Evolutionary conservation across 2,113 vertebrate genomes (phyloP).

Genomic region (Seriola dumerili): DNA sequence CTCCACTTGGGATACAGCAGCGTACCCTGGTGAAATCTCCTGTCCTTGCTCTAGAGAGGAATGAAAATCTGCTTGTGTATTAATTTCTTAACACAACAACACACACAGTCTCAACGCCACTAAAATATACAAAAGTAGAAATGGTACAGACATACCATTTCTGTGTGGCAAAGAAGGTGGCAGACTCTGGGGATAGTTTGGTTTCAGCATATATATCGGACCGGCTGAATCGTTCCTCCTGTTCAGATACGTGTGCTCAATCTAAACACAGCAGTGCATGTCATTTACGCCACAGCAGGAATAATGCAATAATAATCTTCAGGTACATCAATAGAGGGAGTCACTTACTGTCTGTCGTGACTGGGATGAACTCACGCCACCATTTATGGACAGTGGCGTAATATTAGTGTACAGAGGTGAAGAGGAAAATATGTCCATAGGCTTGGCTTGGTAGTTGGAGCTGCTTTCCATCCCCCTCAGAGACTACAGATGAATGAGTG

Average conservation of each 20-base stretch:
- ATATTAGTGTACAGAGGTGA: slow-evolving; percentile 50
- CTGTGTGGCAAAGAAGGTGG: slow-evolving; percentile 52
- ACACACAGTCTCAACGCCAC: background rate
- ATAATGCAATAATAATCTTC: background rate
- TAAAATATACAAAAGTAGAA: background rate
- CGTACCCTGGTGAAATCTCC: slow-evolving; percentile 63
- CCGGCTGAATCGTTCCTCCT: slow-evolving; percentile 48
- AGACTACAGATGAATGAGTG: slow-evolving; percentile 32
- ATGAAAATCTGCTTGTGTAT: slow-evolving; percentile 26
- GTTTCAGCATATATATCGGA: slow-evolving; percentile 41
- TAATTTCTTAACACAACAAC: background rate
- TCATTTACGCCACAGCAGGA: background rate
- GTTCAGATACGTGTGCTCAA: slow-evolving; percentile 51
- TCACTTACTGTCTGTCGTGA: slow-evolving; percentile 59
- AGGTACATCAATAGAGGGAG: background rate
- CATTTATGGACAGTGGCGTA: slow-evolving; percentile 29
- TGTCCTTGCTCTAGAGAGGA: slow-evolving; percentile 64
- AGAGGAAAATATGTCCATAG: slow-evolving; percentile 52
- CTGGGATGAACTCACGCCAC: slow-evolving; percentile 29
- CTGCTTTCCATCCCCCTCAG: slow-evolving; percentile 50
- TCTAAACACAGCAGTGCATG: slow-evolving; percentile 47
- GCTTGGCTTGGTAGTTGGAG: slow-evolving; percentile 57
- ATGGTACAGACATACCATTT: slow-evolving; percentile 62
- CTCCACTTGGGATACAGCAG: slow-evolving; percentile 64
- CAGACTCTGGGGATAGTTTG: slow-evolving; percentile 45